Base-by-base conservation (phyloP, 2,888 invertebrate genomes). In the Cataglyphis rosenhaueri region DNA sequence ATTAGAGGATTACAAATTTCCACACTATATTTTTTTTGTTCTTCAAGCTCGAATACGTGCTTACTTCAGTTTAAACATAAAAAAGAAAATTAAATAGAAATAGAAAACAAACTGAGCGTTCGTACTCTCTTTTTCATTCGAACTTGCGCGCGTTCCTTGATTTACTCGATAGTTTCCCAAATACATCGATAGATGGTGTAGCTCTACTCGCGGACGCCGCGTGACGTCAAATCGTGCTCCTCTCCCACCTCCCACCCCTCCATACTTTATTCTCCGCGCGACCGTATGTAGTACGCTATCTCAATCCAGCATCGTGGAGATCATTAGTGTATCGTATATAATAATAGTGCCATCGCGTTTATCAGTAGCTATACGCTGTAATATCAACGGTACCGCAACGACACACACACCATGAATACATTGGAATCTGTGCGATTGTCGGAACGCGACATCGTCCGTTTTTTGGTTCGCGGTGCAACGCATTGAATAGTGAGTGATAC, bases 321-420 rank as follows among this genome's bases (percentile, higher is more conserved):
- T 78, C 59, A 9, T 78, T 32, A 44, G 32, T n/a, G 52, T 32
- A 32, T 18, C 70, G 41, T 32, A 38, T 32, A 38, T 79, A 61
- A 70, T 48, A 70, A 61, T 48, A 48, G 66, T 55, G 52, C 12
- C 70, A n/a, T 59, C 68, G 8, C 8, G 85, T 85, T 74, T 62
- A 84, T 81, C 70, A 81, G 79, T 68, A 78, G 35, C 21, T 52
- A 35, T 52, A 52, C 66, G 32, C 52, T 52, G 18, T 12, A 73
- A n/a, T 41, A 35, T 9, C 8, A 21, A 48, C 66, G 32, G n/a
- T 65, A 76, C 52, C 75, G 41, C 81, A 66, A 81, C 71, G 64
- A 74, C 84, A 82, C 84, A 10, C 83, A 41, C n/a, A 83, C 81
- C 84, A 88, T 87, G 88, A 86, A 85, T 82, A 81, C 79, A 83